These are phyloP conservation scores for Diploptera punctata DNA, from an alignment of 2,888 invertebrate genomes.

Conservation along the genomic window DNA sequence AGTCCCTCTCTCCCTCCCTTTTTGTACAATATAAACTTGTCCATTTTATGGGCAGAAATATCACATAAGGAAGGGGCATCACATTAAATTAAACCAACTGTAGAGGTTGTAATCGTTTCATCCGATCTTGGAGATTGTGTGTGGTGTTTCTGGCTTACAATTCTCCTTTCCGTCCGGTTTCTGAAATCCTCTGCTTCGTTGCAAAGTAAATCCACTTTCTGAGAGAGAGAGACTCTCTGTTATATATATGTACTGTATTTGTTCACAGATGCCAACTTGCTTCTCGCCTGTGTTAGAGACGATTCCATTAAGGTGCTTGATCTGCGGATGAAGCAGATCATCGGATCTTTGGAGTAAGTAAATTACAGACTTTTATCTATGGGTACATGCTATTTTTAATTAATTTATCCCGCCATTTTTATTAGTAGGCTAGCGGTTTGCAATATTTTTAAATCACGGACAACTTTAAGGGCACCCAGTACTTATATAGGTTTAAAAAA, in stretches of 20 bases:
- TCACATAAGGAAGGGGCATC: not conserved
- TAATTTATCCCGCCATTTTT: too few species aligned
- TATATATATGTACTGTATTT: constrained; percentile 48
- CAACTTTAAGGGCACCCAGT: too few species aligned
- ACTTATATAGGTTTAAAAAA: too few species aligned
- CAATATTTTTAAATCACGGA: too few species aligned
- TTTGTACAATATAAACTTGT: too few species aligned
- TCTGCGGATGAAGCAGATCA: constrained; percentile 91
- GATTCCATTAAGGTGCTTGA: constrained; percentile 95
- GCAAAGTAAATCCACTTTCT: not conserved
- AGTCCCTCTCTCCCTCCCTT: not conserved
- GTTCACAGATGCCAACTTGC: constrained; percentile 82
- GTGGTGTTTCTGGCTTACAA: not conserved
- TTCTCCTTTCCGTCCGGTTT: not conserved
- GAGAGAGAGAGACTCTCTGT: not conserved
- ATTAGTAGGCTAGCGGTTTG: too few species aligned
- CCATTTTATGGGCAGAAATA: too few species aligned
- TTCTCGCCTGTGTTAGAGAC: constrained; percentile 93
- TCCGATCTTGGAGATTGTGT: not conserved
- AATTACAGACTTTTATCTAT: too few species aligned
- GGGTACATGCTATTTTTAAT: too few species aligned
- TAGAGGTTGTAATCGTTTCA: not conserved
- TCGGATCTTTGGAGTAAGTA: constrained; percentile 86
- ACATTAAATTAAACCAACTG: not conserved
- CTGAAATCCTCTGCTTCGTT: not conserved